These are phyloP conservation scores for Zaprionus vittiger DNA, from an alignment of 1,140 invertebrate genomes.

Conservation along the genomic window DNA sequence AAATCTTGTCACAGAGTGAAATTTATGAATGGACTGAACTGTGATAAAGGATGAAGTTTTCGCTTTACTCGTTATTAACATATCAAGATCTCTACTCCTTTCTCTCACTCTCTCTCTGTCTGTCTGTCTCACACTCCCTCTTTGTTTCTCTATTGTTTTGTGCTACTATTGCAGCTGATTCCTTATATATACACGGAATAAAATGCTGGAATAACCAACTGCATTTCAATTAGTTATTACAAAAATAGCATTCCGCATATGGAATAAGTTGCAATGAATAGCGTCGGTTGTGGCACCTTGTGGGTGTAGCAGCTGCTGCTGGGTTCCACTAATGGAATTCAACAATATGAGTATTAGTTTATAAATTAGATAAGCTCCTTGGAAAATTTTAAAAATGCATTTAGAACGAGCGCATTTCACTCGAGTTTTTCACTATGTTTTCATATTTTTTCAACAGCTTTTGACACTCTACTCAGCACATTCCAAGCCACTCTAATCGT, in stretches of 20 bases:
- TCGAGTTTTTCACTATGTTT: slow-evolving; percentile 23
- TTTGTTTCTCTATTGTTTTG: not conserved
- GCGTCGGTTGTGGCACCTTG: slow-evolving; percentile 24
- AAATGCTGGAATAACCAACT: slow-evolving; percentile 6
- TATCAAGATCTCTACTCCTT: not conserved
- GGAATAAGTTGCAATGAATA: slow-evolving; percentile 45
- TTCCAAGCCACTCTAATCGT: slow-evolving; percentile 33
- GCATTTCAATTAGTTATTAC: slow-evolving; percentile 43
- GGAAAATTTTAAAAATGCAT: slow-evolving; percentile 46
- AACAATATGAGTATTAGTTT: slow-evolving; percentile 29
- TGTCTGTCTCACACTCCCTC: not conserved
- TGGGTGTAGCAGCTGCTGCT: not conserved
- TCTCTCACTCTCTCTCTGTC: not conserved
- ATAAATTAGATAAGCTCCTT: slow-evolving; percentile 43
- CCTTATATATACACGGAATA: not conserved
- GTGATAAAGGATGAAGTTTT: not conserved
- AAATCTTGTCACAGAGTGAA: not conserved
- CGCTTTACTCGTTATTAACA: not conserved
- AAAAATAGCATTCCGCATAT: slow-evolving; percentile 21
- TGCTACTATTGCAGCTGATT: not conserved
- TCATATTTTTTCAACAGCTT: slow-evolving; percentile 41
- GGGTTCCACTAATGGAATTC: slow-evolving; percentile 39
- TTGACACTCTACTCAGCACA: slow-evolving; percentile 39
- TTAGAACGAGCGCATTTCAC: slow-evolving; percentile 36
- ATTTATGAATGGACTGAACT: not conserved